Conservation (phyloP, 2,888 invertebrate species). For the Spodoptera littoralis region DNA sequence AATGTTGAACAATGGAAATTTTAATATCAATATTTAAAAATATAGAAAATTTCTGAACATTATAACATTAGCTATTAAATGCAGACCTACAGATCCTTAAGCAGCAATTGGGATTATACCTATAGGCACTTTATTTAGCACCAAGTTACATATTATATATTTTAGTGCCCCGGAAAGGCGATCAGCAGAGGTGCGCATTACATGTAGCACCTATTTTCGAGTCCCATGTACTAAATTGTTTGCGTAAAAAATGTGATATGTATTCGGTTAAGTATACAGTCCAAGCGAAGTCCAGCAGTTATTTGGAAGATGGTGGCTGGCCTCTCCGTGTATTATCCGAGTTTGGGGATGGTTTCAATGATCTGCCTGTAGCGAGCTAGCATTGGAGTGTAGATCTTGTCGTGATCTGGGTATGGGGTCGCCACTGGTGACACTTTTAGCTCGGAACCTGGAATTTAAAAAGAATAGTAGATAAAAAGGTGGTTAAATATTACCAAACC, state of each 20-base stretch:
- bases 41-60: background rate
- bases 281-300: no score
- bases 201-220: no score
- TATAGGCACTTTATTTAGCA: slow-evolving; percentile 32
- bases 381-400: slow-evolving; percentile 93
- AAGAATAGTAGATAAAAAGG: no score
- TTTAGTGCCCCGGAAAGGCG: no score
- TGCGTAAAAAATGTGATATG: slow-evolving; percentile 36
- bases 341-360: slow-evolving; percentile 72
- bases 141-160: slow-evolving; percentile 14
- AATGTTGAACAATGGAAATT: slow-evolving; percentile 10
- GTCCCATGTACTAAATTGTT: background rate
- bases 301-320: no score
- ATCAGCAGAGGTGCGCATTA: no score
- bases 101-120: background rate
- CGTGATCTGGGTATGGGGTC: slow-evolving; percentile 92
- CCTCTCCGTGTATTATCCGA: slow-evolving; percentile 52
- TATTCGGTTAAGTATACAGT: slow-evolving; percentile 7
- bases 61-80: no score
- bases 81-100: no score
- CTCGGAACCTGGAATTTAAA: slow-evolving; percentile 69
- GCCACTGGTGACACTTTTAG: slow-evolving; percentile 86
- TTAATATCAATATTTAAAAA: slow-evolving; percentile 16
- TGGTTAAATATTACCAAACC: no score
- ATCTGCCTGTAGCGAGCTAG: slow-evolving; percentile 89